phyloP scores from a whole-genome alignment of 2,888 invertebrate genomes.

The Apamea epomidion region DNA sequence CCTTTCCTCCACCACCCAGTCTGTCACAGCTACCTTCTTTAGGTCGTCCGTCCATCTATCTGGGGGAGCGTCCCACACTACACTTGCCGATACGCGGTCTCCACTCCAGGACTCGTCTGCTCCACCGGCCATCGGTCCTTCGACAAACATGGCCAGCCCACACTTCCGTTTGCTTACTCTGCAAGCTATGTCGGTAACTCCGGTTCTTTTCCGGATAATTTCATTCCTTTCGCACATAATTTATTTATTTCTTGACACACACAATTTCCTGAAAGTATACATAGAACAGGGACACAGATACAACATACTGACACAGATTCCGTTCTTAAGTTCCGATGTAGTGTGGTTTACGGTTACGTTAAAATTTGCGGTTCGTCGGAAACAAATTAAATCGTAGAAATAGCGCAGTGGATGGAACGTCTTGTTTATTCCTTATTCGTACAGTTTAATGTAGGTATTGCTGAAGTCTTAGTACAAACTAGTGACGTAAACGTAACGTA shows the following conservation, averaged over 20 bases:
- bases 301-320: background rate
- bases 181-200: too few relatives aligned
- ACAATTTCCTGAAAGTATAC: background rate
- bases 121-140: too few relatives aligned
- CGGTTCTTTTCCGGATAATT: too few relatives aligned
- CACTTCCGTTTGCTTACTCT: too few relatives aligned
- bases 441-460: background rate
- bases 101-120: too few relatives aligned
- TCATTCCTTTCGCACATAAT: background rate
- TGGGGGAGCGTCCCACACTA: too few relatives aligned
- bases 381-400: conserved; percentile 9
- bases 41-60: too few relatives aligned
- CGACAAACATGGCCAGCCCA: too few relatives aligned
- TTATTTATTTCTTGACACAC: background rate
- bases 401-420: background rate
- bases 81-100: too few relatives aligned
- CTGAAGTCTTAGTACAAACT: background rate
- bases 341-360: background rate
- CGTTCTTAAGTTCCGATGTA: background rate
- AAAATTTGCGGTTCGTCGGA: background rate
- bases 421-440: conserved; percentile 1
- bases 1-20: too few relatives aligned
- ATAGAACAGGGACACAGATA: background rate
- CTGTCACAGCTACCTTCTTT: too few relatives aligned
- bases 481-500: background rate